Percentiles rank a stretch among this genome's conserved stretches.
Conservation (phyloP, 2,797 vertebrate species). For the Sebastes flavidus region DNA sequence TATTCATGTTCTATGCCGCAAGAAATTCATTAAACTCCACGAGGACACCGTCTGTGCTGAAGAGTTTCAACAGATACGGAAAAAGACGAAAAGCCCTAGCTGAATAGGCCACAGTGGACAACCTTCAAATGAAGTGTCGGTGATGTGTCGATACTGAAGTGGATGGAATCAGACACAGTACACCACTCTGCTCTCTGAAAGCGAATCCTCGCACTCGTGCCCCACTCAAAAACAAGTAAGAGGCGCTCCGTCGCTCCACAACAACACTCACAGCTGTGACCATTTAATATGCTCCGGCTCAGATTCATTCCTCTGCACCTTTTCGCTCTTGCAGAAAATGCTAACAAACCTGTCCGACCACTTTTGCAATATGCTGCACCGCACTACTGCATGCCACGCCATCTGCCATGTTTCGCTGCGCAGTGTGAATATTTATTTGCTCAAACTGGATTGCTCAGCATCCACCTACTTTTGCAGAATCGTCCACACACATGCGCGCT, state of each 20-base stretch:
- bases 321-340: conserved; percentile 41
- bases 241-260: conserved; percentile 39
- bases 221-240: conserved; percentile 38
- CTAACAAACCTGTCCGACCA: conserved; percentile 63
- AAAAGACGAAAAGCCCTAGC: conserved; percentile 3
- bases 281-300: conserved; percentile 49
- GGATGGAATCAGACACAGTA: conserved; percentile 48
- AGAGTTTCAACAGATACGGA: conserved; percentile 2
- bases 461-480: conserved; percentile 15
- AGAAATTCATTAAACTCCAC: conserved; percentile 27
- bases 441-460: conserved; percentile 41
- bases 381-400: conserved; percentile 34
- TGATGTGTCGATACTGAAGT: conserved; percentile 35
- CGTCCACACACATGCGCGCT: background rate
- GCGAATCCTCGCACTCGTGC: conserved; percentile 42
- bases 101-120: conserved; percentile 26
- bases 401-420: conserved; percentile 44
- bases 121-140: conserved; percentile 47
- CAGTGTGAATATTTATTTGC: conserved; percentile 57
- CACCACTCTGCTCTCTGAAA: conserved; percentile 41
- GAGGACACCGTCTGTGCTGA: background rate
- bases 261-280: conserved; percentile 56
- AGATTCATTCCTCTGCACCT: conserved; percentile 48
- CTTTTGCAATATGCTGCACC: conserved; percentile 57
- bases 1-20: conserved; percentile 10